phyloP scores from a whole-genome alignment of 2,888 invertebrate genomes.

The Amblyteles armatorius region DNA sequence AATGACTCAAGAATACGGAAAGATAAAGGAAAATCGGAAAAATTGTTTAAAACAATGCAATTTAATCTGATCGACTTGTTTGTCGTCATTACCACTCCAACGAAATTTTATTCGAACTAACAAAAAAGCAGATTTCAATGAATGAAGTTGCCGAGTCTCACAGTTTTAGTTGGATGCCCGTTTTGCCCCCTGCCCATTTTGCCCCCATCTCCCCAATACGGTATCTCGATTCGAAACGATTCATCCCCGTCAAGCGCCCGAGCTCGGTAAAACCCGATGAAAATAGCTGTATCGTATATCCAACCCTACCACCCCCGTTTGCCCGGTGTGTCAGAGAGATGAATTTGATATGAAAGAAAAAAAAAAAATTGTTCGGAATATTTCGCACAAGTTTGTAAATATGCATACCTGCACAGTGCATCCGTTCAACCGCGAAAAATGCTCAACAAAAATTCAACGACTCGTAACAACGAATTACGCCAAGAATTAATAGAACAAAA shows the following conservation, averaged over 20 bases:
- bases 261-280: slow-evolving; percentile 23
- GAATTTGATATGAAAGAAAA: not conserved
- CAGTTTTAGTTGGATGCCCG: no score
- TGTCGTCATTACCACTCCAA: no score
- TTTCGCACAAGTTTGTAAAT: not conserved
- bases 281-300: slow-evolving; percentile 36
- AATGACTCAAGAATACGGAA: no score
- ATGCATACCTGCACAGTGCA: not conserved
- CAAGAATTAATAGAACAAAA: not conserved
- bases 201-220: not conserved
- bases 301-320: not conserved
- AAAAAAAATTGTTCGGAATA: slow-evolving; percentile 1
- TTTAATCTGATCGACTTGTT: no score
- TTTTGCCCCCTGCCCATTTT: no score
- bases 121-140: no score
- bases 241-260: not conserved
- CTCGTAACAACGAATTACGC: not conserved
- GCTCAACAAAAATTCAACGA: not conserved
- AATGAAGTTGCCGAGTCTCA: no score
- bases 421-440: no score
- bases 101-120: no score
- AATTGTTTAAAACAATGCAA: no score
- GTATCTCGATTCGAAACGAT: slow-evolving; percentile 7
- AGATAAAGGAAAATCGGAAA: no score
- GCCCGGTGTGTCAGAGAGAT: not conserved